Evolutionary conservation across 1,140 invertebrate genomes (phyloP).

Genomic region (Drosophila parvula): DNA sequence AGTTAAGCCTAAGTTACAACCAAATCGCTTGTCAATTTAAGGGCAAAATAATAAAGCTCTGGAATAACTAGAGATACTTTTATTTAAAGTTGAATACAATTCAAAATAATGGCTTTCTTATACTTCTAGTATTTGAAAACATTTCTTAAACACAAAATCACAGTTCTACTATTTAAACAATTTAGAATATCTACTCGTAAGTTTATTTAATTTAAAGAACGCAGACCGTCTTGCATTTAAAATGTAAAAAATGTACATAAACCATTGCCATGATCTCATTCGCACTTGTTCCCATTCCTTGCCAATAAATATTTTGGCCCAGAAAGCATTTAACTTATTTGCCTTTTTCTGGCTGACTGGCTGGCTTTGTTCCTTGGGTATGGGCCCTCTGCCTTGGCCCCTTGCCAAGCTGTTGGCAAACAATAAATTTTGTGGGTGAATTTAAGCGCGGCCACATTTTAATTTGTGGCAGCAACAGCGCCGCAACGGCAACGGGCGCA

Average conservation of each 20-base stretch:
- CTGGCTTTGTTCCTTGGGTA: slow-evolving; percentile 33
- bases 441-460: slow-evolving; percentile 75
- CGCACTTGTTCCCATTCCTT: slow-evolving; percentile 24
- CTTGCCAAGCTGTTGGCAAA: slow-evolving; percentile 58
- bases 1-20: background rate
- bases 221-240: background rate
- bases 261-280: slow-evolving; percentile 29
- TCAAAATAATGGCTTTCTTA: background rate
- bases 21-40: no score
- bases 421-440: slow-evolving; percentile 74
- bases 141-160: no score
- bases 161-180: no score
- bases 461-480: slow-evolving; percentile 69
- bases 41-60: no score
- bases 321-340: slow-evolving; percentile 76
- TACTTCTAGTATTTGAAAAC: no score
- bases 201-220: no score
- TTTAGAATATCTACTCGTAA: no score
- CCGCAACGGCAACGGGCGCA: slow-evolving; percentile 13
- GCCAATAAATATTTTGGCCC: slow-evolving; percentile 61
- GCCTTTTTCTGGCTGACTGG: slow-evolving; percentile 55
- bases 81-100: background rate
- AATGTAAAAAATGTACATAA: slow-evolving; percentile 9
- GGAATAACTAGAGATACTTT: no score
- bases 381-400: slow-evolving; percentile 31